Evolutionary conservation across 2,888 invertebrate species (phyloP), one percentile per base, ranked within the genome.

Genomic region (Nomada lathburiana): DNA sequence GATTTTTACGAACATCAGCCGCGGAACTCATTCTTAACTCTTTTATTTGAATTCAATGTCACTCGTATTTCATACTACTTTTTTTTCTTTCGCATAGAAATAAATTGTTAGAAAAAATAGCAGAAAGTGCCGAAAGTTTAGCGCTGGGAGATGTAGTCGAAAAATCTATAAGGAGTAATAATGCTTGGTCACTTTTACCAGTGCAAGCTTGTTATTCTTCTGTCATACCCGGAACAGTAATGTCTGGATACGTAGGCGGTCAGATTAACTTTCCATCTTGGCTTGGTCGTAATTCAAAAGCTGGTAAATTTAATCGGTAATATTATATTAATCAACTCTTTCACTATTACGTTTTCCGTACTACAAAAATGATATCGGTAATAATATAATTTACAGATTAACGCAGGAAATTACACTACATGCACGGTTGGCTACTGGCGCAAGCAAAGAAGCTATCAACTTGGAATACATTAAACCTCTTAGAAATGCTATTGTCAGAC

Each of bases 261-360:
- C 97, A 97, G 95, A 97, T 98, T 26, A 96, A 97, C 91, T 99
- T 99, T 94, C 99, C 99, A 2, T 95, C 96, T 55, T 99, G 99
- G 99, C 96, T 99, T 72, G 99, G 99, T 1, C 98, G 98, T 94
- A 98, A 99, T 94, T 99, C 99, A 0, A 96, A 96, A 83, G 94
- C 95, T 23, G 96, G 94, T 84, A 99, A 99, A 94, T 96, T 97
- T 92, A 96, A 96, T 29, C 96, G 96, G 97, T 98, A 93, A 92
- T 94, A 50, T 29, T 18, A 52, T 50, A 13, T 29, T 10, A 20
- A 18, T 47, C 52, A 29, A 3, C 50, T 11, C 44, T 7, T 42
- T 52, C 23, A 29, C 18, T 53, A 42, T 63, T 53, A 42, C 20
- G 3, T 50, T 65, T 23, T n/a, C 10, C 55, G 26, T 63, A 64